Evolutionary conservation across 2,888 invertebrate genomes (phyloP).

Genomic region (Apodemia hepburni): DNA sequence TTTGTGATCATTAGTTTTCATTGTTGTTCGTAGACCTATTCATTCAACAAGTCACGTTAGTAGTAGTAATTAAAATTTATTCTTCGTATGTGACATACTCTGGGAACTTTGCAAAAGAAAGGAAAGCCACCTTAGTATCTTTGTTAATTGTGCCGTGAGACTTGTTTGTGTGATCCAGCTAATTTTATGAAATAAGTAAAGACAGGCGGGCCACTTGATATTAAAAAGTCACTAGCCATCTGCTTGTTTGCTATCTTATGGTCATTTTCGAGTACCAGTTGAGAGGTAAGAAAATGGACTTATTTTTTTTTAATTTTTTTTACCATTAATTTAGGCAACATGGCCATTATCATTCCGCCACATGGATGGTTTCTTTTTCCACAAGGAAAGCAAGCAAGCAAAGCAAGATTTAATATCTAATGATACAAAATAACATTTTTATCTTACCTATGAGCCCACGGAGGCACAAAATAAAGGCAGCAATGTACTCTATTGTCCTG

Average conservation of each 20-base stretch:
- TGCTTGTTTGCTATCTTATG: too few relatives aligned
- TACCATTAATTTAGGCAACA: too few relatives aligned
- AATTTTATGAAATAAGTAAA: too few relatives aligned
- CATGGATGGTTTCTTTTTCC: too few relatives aligned
- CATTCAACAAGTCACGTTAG: neutral
- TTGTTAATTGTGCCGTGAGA: conserved; percentile 1
- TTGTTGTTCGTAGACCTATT: neutral
- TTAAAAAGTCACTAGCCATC: too few relatives aligned
- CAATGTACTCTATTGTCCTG: conserved; percentile 98
- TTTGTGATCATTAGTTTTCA: neutral
- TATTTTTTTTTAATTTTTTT: too few relatives aligned
- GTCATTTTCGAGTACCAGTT: too few relatives aligned
- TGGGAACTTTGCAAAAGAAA: conserved; percentile 3
- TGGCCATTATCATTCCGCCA: too few relatives aligned
- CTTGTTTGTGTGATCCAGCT: neutral
- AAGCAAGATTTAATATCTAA: too few relatives aligned
- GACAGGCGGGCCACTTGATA: too few relatives aligned
- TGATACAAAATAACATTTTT: neutral
- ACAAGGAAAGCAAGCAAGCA: too few relatives aligned
- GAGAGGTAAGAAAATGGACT: too few relatives aligned
- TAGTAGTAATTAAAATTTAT: conserved; percentile 2
- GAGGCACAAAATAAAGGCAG: conserved; percentile 96
- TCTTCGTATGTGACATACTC: conserved; percentile 11
- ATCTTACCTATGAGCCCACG: conserved; percentile 94
- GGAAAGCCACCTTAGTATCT: neutral